Evolutionary conservation across 2,888 invertebrate species (phyloP), one percentile per base, ranked within the genome.

Genomic region (Campoletis raptor): DNA sequence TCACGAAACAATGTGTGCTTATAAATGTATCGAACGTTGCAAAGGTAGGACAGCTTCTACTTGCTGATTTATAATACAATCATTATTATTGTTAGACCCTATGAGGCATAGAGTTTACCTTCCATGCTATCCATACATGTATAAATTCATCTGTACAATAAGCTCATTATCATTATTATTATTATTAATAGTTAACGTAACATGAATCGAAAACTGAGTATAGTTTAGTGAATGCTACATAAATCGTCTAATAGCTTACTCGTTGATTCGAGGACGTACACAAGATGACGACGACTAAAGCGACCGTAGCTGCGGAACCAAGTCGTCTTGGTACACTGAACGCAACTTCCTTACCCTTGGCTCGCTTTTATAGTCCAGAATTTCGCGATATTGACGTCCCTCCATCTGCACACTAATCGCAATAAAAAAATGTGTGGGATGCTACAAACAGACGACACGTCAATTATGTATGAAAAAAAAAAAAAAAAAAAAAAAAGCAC

Each of bases 261-360:
- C 80, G 79, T 77, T 61, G 61, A 61, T 87, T 87, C 83, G 88
- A 88, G 88, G 88, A 89, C 85, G 88, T 88, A 83, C 54, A 86
- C 42, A 79, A 42, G 83, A 80, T 81, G 61, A 76, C 52, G 74
- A 84, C 5, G 18, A 76, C 45, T 61, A 76, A 85, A 81, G 37
- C 67, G 66, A 79, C 40, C 82, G 76, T 66, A 57, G 81, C 83
- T 77, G 78, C 78, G 85, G 81, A 85, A 85, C 81, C 79, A 79
- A 86, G 54, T 85, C 86, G 90, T 91, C 89, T 89, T 91, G 91
- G 85, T 91, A 90, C 89, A 91, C 91, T 91, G 91, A 90, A 88
- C 91, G 89, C 89, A 85, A 83, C 87, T 84, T 85, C 87, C 88
- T 86, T 83, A 74, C 86, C 78, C 86, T 87, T 85, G 76, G 88